These are phyloP conservation scores for Epirrita christyi DNA, from an alignment of 2,888 invertebrate genomes.

Conservation along the genomic window DNA sequence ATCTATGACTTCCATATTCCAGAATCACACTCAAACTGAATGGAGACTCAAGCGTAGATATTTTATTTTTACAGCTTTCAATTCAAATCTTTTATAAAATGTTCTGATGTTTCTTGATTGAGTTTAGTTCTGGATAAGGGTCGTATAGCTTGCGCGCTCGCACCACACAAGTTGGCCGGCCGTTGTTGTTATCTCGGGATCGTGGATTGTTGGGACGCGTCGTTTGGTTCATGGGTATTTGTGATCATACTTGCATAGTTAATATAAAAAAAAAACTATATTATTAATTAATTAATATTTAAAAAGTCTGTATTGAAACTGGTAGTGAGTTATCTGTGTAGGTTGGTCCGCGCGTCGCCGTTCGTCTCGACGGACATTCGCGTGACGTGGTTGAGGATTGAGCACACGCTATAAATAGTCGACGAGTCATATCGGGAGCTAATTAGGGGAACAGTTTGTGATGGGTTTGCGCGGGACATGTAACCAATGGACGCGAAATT, in stretches of 20 bases:
- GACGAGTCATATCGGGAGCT: slow-evolving; percentile 54
- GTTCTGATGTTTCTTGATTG: neutral
- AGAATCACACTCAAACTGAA: no score
- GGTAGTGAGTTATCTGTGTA: slow-evolving; percentile 59
- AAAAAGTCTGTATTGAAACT: slow-evolving; percentile 68
- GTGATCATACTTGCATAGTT: slow-evolving; percentile 82
- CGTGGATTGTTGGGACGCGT: slow-evolving; percentile 68
- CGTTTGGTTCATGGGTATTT: slow-evolving; percentile 79
- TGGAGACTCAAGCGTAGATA: no score
- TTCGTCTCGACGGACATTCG: slow-evolving; percentile 33
- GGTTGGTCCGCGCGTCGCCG: slow-evolving; percentile 47
- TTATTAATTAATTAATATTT: slow-evolving; percentile 61
- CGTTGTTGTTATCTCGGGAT: slow-evolving; percentile 69
- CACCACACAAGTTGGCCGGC: slow-evolving; percentile 28
- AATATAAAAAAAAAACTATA: slow-evolving; percentile 75
- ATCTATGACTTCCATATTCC: no score
- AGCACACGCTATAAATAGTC: slow-evolving; percentile 57
- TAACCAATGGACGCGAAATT: slow-evolving; percentile 34
- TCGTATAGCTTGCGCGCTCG: neutral
- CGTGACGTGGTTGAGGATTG: slow-evolving; percentile 41
- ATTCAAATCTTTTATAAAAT: no score
- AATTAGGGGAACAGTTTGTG: slow-evolving; percentile 50
- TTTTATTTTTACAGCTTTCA: slow-evolving; percentile 11
- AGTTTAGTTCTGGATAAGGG: no score
- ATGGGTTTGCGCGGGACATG: slow-evolving; percentile 37